phyloP scores from a whole-genome alignment of 2,797 vertebrate genomes.

The Characodon lateralis region DNA sequence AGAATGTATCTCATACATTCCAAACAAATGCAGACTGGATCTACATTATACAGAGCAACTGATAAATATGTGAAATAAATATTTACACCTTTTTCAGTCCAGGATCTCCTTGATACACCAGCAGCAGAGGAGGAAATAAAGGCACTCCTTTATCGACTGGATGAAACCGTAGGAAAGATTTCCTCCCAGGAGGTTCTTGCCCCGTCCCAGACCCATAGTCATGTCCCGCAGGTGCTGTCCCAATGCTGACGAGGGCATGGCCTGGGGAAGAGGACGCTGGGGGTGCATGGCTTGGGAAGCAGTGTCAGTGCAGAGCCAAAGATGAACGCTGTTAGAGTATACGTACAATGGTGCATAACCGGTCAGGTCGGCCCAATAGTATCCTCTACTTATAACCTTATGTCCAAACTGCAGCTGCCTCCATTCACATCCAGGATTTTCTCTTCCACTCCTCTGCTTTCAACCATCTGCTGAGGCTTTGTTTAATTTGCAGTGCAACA shows the following conservation, averaged over 20 bases:
- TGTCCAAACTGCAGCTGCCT: slow-evolving; percentile 12
- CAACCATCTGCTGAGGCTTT: slow-evolving; percentile 55
- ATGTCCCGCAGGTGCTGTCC: slow-evolving; percentile 72
- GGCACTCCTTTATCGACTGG: slow-evolving; percentile 83
- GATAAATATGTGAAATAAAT: slow-evolving; percentile 46
- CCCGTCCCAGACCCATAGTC: slow-evolving; percentile 74
- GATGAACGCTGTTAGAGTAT: slow-evolving; percentile 11
- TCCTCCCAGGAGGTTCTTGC: slow-evolving; percentile 75
- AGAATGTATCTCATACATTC: slow-evolving; percentile 39
- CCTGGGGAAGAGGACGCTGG: slow-evolving; percentile 77
- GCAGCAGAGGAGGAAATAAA: slow-evolving; percentile 91
- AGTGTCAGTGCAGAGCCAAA: slow-evolving; percentile 18
- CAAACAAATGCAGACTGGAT: slow-evolving; percentile 52
- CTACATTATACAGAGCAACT: slow-evolving; percentile 30
- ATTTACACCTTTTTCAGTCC: slow-evolving; percentile 68
- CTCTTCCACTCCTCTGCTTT: slow-evolving; percentile 58
- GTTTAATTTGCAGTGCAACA: slow-evolving; percentile 44
- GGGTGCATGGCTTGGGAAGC: slow-evolving; percentile 70
- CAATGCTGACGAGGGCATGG: slow-evolving; percentile 78
- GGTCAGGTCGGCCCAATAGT: slow-evolving; percentile 23
- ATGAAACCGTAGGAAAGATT: slow-evolving; percentile 79
- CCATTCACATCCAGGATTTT: slow-evolving; percentile 56
- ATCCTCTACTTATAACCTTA: slow-evolving; percentile 69
- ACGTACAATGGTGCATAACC: slow-evolving; percentile 18
- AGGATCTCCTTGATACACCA: slow-evolving; percentile 92